Conservation (phyloP, 2,797 vertebrate genomes). For the Zenarchopterus dispar region DNA sequence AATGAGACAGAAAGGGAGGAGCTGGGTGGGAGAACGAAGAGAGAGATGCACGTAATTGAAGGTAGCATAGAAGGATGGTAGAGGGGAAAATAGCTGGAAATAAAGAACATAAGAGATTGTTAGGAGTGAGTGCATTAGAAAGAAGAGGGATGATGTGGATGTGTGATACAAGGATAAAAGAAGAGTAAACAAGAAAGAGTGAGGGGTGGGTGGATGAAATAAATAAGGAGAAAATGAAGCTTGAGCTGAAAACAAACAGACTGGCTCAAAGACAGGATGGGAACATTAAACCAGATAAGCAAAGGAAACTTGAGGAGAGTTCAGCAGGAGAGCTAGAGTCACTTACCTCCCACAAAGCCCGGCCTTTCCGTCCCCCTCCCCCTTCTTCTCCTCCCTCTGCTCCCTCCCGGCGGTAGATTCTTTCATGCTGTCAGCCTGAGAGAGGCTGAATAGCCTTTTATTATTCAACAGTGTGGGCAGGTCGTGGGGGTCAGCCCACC, state of each 20-base stretch:
- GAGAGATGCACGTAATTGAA: constrained; percentile 58
- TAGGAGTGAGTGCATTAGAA: constrained; percentile 56
- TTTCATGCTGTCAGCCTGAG: constrained; percentile 76
- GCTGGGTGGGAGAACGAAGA: constrained; percentile 48
- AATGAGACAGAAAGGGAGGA: constrained; percentile 76
- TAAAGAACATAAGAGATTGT: constrained; percentile 62
- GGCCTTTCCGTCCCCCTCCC: constrained; percentile 44
- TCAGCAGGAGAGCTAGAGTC: constrained; percentile 36
- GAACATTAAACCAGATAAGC: constrained; percentile 39
- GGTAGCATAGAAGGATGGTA: constrained; percentile 39
- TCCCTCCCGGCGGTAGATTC: constrained; percentile 51
- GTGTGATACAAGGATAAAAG: constrained; percentile 16
- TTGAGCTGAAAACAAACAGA: constrained; percentile 56
- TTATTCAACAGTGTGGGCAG: constrained; percentile 80
- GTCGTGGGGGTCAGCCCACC: constrained; percentile 65
- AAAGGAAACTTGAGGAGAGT: constrained; percentile 43
- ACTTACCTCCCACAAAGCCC: constrained; percentile 79
- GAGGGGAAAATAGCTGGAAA: constrained; percentile 48
- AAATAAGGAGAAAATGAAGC: constrained; percentile 59
- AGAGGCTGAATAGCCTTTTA: constrained; percentile 78
- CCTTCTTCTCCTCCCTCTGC: constrained; percentile 8
- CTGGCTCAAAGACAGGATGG: constrained; percentile 31
- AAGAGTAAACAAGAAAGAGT: constrained; percentile 2
- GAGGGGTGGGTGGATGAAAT: constrained; percentile 52
- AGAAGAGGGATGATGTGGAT: constrained; percentile 5